A percentile compares a stretch with the other conserved stretches of the same genome.
Conservation (phyloP, 2,113 vertebrate species). For the Ptyas mucosa region DNA sequence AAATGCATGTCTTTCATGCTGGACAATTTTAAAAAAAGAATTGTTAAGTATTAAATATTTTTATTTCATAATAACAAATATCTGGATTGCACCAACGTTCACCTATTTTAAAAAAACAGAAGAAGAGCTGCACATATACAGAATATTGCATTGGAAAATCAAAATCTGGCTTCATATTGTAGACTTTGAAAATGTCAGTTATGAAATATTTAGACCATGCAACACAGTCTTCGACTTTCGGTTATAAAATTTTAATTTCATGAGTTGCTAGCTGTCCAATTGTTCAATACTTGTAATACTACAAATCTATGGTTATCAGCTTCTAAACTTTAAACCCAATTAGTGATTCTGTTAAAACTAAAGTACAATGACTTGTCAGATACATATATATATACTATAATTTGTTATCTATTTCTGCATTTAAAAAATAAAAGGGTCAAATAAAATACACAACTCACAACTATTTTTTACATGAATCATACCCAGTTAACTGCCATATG, state of each 20-base stretch:
- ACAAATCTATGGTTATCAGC: conserved; percentile 82
- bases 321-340: conserved; percentile 75
- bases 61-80: conserved; percentile 25
- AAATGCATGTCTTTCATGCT: conserved; percentile 1
- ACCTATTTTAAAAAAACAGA: not conserved
- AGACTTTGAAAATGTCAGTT: conserved; percentile 71
- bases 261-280: conserved; percentile 66
- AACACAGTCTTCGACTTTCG: conserved; percentile 67
- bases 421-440: conserved; percentile 63
- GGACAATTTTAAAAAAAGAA: not conserved
- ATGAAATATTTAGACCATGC: conserved; percentile 77
- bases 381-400: conserved; percentile 61
- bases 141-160: conserved; percentile 66
- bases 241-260: conserved; percentile 80
- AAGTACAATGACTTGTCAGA: conserved; percentile 70
- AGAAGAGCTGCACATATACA: conserved; percentile 37
- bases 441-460: conserved; percentile 67
- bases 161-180: conserved; percentile 62
- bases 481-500: conserved; percentile 27
- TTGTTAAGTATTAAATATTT: conserved; percentile 10
- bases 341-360: conserved; percentile 74
- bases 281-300: conserved; percentile 79
- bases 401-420: conserved; percentile 69
- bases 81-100: conserved; percentile 46
- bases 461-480: conserved; percentile 58